Evolutionary conservation across 1,140 invertebrate species (phyloP), one percentile per base, ranked within the genome.

Genomic region (Linepithema humile): DNA sequence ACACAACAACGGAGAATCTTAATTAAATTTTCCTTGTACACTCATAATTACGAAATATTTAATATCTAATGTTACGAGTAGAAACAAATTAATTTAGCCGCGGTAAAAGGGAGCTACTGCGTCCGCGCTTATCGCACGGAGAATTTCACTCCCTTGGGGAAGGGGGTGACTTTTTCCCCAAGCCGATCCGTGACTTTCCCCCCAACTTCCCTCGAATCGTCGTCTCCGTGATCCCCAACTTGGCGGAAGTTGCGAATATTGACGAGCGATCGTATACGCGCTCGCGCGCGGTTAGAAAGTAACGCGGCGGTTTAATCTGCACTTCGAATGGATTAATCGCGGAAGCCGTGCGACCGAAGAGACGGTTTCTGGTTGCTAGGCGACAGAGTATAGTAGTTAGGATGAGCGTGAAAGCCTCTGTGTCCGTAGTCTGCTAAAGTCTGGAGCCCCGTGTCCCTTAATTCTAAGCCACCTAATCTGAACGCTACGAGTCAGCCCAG

Each of bases 271-370:
- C 83, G 72, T 62, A 50, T 53, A 29, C 35, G 74, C 85, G 80
- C 45, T 20, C 15, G 77, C 82, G 64, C 82, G 82, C 86, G 88
- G 88, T 80, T 89, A 85, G 87, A 89, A 89, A 88, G 88, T 89
- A 88, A 88, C 72, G 70, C 38, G 82, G 83, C 82, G 82, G 72
- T 88, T 88, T 89, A 88, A 89, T 88, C 87, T 78, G 84, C 80
- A 82, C 64, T 85, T 67, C 67, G 84, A 89, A 89, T 86, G 88
- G 88, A 89, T 89, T 88, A 89, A 89, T 89, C 88, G 87, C 62
- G 64, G 23, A 72, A 82, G 80, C 73, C 72, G 85, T 17, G 50
- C 48, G 45, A 67, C 59, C 62, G 72, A 67, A 48, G 70, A 59
- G 40, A 60, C 59, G 73, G 67, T 84, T 84, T 84, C 85, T 70